Conservation (phyloP, 2,888 invertebrate genomes). For the Platerodrilus igneus region DNA sequence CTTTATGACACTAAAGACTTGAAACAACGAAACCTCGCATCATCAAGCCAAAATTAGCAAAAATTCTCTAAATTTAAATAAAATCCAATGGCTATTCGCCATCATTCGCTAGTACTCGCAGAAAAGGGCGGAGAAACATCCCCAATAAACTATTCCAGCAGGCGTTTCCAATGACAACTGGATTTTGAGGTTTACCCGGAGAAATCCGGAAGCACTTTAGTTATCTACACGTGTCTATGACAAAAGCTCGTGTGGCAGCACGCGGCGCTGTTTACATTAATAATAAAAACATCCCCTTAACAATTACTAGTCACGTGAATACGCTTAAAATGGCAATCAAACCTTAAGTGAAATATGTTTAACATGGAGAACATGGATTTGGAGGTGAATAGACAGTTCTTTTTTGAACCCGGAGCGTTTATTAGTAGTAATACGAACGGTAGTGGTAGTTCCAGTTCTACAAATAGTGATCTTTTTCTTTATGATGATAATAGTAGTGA, state of each 20-base stretch:
- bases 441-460: slow-evolving; percentile 56
- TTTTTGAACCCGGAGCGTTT: slow-evolving; percentile 52
- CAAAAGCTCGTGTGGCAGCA: slow-evolving; percentile 14
- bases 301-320: slow-evolving; percentile 5
- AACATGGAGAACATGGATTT: slow-evolving; percentile 64
- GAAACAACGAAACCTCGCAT: too few relatives aligned
- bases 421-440: slow-evolving; percentile 46
- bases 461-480: slow-evolving; percentile 66
- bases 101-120: too few relatives aligned
- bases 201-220: slow-evolving; percentile 35
- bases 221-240: slow-evolving; percentile 35
- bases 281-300: slow-evolving; percentile 12
- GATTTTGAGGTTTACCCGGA: slow-evolving; percentile 24
- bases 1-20: too few relatives aligned
- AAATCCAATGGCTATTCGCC: too few relatives aligned
- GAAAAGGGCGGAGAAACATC: too few relatives aligned
- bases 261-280: slow-evolving; percentile 10
- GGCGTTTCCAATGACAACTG: too few relatives aligned
- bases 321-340: not conserved
- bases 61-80: too few relatives aligned
- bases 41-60: too few relatives aligned
- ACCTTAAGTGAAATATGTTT: slow-evolving; percentile 49
- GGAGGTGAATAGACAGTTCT: slow-evolving; percentile 64
- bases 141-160: too few relatives aligned
- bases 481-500: slow-evolving; percentile 60